Evolutionary conservation across 92 coral and sea anemone species (phyloP), one percentile per base, ranked within the genome.

Genomic region (Porites evermanni): DNA sequence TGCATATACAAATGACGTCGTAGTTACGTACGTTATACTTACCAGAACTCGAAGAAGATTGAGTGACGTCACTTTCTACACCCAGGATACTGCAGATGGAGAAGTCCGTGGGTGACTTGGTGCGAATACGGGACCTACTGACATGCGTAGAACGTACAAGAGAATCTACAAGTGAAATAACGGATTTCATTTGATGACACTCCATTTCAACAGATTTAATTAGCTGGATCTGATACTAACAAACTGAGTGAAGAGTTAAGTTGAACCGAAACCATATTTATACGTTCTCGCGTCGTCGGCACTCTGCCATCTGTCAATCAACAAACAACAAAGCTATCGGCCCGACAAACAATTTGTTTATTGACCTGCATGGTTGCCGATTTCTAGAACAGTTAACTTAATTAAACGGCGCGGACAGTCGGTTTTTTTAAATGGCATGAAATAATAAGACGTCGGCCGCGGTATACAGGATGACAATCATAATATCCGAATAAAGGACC

Each of bases 1-100:
- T 38, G 47, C 47, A 38, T 38, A 38, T 38, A 38, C 47, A 38
- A 68, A 7, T 16, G 51, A 20, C 26, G 20, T 18, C 18, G 72
- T 2, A 13, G 29, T 67, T 14, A 1, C 38, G 12, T 29, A 44
- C 38, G 12, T 38, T 53, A 21, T 8, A 53, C 84, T 68, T 26
- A 68, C 84, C 76, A 9, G 51, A 66, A 54, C 19, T 53, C 12
- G 76, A 16, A 3, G 52, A 67, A 24, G 14, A 50, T 16, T 23
- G 21, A 8, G 17, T 12, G 21, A 47, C 24, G 17, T 68, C 23
- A 14, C 38, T 50, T 78, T 64, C 44, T 14, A 80, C 21, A 14
- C 84, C 84, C 63, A 68, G 84, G 51, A 80, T 80, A 20, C 59
- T 54, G 63, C 76, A 51, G 84, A 80, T 80, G 6, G 76, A 80